Base-by-base conservation (phyloP, 2,888 invertebrate species). In the Nemoura dubitans region DNA sequence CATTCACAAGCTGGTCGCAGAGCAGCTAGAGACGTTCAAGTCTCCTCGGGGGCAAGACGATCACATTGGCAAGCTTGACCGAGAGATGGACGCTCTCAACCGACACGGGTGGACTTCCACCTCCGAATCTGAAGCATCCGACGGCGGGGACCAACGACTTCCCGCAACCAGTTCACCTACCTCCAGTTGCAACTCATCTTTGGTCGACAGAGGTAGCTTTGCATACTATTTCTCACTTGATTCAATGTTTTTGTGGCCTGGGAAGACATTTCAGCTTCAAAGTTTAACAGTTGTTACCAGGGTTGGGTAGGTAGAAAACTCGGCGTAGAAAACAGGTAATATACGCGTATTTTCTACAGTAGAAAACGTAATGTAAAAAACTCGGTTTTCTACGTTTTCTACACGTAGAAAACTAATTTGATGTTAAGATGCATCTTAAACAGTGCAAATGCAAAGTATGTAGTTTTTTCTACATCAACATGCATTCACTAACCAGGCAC, bases 161-260 rank as follows among this genome's bases (percentile, higher is more conserved):
- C 78, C 78, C 27, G 78, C 25, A 1, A 78, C 78, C 27, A 78
- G 78, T 27, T 78, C 78, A 1, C 78, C 78, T 6, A 78, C 78
- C 26, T 78, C 78, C 26, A 78, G 78, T 16, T 26, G 27, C 78
- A 78, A 78, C 28, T 78, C 78, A 26, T 78, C 78, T 1, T 1
- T 59, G 21, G 14, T 21, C 10, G 21, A 59, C 10, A 59, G 14
- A 59, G 59, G 59, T 59, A 59, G 59, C 59, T 59, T 21, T 59
- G n/a, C n/a, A n/a, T n/a, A n/a, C n/a, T 59, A 59, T 36, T 36
- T n/a, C n/a, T n/a, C n/a, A n/a, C n/a, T n/a, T n/a, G n/a, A 36
- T 36, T 36, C 3, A 59, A 59, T 36, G 10, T 36, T 36, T 3
- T 6, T 6, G 36, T 36, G 36, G 3, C 10, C 36, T 36, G 36